Conservation (phyloP, 2,797 vertebrate genomes). For the Hipposideros larvatus region DNA sequence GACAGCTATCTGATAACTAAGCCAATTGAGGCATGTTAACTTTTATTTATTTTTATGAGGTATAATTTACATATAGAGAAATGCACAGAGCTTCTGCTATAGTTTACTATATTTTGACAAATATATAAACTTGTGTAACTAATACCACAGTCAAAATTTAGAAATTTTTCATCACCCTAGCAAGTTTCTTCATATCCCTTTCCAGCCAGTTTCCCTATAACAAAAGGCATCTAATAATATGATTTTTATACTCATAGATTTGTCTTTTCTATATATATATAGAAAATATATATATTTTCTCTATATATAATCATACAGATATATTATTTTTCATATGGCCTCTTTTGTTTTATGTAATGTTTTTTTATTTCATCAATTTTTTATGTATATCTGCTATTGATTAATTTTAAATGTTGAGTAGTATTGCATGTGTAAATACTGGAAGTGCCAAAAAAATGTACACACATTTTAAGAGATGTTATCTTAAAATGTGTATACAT, state of each 20-base stretch:
- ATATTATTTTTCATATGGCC: neutral
- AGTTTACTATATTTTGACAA: neutral
- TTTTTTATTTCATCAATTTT: neutral
- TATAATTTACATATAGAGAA: neutral
- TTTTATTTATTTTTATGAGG: constrained; percentile 7
- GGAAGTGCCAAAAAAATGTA: too few relatives aligned
- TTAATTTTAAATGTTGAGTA: neutral
- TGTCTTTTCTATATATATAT: neutral
- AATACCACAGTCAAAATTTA: neutral
- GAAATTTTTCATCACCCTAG: neutral
- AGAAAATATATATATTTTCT: too few relatives aligned
- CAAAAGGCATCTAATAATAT: neutral
- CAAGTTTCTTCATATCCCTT: neutral
- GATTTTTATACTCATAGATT: neutral
- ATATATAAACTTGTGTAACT: neutral
- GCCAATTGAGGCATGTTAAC: neutral
- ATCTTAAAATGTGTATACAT: too few relatives aligned
- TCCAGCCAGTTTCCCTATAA: neutral
- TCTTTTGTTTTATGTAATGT: neutral
- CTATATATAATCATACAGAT: neutral
- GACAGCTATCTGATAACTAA: neutral
- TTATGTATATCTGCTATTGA: neutral
- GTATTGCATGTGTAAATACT: neutral
- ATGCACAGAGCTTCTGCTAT: neutral
- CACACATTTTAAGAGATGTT: too few relatives aligned